These are phyloP conservation scores for Notarius quadriscutis DNA, from an alignment of 2,113 vertebrate genomes.

Conservation along the genomic window DNA sequence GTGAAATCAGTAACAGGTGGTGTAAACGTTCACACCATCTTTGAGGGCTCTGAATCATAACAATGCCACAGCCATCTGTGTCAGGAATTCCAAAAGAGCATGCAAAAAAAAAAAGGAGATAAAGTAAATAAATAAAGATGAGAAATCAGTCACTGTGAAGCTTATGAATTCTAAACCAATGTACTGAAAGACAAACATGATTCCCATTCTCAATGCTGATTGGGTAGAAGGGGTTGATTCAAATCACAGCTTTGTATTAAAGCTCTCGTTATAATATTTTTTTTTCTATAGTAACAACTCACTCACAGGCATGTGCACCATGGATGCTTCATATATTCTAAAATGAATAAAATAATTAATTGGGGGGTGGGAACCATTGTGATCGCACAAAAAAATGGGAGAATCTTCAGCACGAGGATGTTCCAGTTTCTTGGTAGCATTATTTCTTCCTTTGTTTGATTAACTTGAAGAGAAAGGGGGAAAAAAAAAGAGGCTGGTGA, in stretches of 20 bases:
- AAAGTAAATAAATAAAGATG: neutral
- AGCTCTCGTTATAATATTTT: neutral
- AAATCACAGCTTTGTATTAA: neutral
- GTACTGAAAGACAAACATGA: neutral
- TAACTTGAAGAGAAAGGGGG: neutral
- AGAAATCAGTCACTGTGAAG: neutral
- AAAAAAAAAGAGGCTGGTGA: neutral
- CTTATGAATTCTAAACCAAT: neutral
- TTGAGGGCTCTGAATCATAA: neutral
- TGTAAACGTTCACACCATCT: neutral
- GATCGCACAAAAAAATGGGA: no score
- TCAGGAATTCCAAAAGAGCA: neutral
- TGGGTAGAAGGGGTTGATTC: neutral
- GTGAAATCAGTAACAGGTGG: neutral
- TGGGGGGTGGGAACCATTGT: no score
- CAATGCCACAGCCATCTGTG: constrained; percentile 1
- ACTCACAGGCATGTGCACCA: neutral
- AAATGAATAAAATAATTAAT: no score
- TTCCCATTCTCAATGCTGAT: neutral
- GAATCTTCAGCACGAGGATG: neutral
- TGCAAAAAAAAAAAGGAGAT: neutral
- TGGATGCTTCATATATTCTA: neutral
- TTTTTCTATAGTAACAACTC: neutral
- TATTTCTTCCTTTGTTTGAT: neutral
- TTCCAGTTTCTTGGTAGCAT: neutral